A percentile compares a stretch with the other conserved stretches of the same genome.
Conservation (phyloP, 1,140 invertebrate species). For the Drosophila watanabei region DNA sequence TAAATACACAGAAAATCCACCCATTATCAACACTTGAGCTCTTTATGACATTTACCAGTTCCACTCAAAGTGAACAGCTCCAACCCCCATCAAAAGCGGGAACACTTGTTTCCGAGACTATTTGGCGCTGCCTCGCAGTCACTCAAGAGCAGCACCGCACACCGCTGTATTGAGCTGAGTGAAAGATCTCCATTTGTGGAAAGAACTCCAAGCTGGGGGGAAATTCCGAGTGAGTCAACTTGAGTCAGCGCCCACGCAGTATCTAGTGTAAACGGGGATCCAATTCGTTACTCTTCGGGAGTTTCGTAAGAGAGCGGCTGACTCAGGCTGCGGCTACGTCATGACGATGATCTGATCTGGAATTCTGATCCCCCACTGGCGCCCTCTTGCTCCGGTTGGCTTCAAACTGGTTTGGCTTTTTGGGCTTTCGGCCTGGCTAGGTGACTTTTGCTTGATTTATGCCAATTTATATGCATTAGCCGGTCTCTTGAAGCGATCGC, state of each 20-base stretch:
- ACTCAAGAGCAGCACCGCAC: conserved; percentile 24
- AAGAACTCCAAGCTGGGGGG: neutral
- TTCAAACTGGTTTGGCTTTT: conserved; percentile 41
- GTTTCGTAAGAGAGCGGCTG: conserved; percentile 33
- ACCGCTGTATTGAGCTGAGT: neutral
- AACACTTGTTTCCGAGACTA: conserved; percentile 33
- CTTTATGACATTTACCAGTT: neutral
- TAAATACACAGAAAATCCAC: neutral
- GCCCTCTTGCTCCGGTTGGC: neutral
- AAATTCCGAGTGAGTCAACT: conserved; percentile 37
- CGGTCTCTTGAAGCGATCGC: conserved; percentile 60
- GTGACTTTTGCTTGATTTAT: conserved; percentile 52
- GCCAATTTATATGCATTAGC: conserved; percentile 51
- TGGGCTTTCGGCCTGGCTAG: conserved; percentile 23
- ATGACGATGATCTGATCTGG: too few species aligned
- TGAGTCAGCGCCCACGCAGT: conserved; percentile 33
- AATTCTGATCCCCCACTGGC: neutral
- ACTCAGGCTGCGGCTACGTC: conserved; percentile 40
- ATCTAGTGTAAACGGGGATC: too few species aligned
- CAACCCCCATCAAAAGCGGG: conserved; percentile 27
- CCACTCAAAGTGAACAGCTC: neutral
- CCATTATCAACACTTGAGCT: neutral
- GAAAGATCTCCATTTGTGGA: conserved; percentile 7
- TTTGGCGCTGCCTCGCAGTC: neutral
- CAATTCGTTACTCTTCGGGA: conserved; percentile 18